A percentile compares a stretch with the other conserved stretches of the same genome.
These are phyloP conservation scores for Coptodon bakossiorum DNA, from an alignment of 2,113 vertebrate genomes.

Conservation along the genomic window DNA sequence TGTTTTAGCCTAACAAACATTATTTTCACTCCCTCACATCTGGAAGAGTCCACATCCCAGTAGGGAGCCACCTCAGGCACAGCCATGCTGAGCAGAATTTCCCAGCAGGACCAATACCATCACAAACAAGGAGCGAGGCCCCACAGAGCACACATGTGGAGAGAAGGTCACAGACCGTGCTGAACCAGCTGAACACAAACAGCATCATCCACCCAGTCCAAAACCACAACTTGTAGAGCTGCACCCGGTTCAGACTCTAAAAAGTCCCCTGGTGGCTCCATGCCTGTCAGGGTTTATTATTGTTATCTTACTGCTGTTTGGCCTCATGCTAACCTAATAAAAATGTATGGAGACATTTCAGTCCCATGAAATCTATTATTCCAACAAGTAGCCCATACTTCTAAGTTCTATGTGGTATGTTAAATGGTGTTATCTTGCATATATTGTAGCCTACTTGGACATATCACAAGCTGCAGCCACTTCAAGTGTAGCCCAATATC, in stretches of 20 bases:
- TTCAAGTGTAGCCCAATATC: neutral
- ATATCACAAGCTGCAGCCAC: neutral
- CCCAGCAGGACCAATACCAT: constrained; percentile 33
- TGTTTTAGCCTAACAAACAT: neutral
- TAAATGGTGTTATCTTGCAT: neutral
- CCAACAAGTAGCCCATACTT: neutral
- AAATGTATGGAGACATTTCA: constrained; percentile 44
- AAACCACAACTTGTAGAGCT: constrained; percentile 1
- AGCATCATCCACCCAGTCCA: constrained; percentile 2
- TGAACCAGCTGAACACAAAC: constrained; percentile 17
- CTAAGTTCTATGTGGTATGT: neutral
- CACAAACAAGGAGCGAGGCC: constrained; percentile 23
- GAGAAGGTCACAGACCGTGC: constrained; percentile 45
- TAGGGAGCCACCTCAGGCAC: constrained; percentile 14
- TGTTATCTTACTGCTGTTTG: neutral
- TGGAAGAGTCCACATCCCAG: constrained; percentile 42
- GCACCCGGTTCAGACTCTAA: constrained; percentile 19
- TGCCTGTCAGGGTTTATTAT: constrained; percentile 25
- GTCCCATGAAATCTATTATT: constrained; percentile 21
- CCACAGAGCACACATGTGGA: constrained; percentile 29
- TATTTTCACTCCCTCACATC: constrained; percentile 9
- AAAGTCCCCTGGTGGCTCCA: neutral
- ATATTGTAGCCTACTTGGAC: neutral
- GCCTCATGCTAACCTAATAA: neutral
- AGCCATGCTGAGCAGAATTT: neutral